Conservation (phyloP, 2,888 invertebrate species). For the Zaprionus obscuricornis region DNA sequence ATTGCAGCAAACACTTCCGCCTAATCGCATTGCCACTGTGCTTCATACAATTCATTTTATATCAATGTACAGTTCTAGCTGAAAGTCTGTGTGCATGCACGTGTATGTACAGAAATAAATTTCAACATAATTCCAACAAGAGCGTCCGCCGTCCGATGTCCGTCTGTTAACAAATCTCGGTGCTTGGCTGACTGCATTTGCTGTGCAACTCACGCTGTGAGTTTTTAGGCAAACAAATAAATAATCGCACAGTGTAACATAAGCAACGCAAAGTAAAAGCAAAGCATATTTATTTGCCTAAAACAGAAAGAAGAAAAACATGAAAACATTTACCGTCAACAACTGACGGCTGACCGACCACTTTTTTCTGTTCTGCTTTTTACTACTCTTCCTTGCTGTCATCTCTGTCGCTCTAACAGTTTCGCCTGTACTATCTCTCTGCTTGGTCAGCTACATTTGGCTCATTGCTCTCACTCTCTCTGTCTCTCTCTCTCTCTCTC, state of each 20-base stretch:
- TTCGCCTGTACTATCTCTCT: conserved; percentile 24
- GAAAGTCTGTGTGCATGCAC: conserved; percentile 6
- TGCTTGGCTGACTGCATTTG: conserved; percentile 50
- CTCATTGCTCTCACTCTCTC: conserved; percentile 1
- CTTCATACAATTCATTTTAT: not conserved
- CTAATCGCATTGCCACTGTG: conserved; percentile 15
- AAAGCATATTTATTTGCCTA: conserved; percentile 54
- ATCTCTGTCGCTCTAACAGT: conserved; percentile 11
- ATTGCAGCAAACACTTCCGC: conserved; percentile 44
- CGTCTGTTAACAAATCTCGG: conserved; percentile 34
- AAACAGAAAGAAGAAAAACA: conserved; percentile 30
- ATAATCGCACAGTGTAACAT: conserved; percentile 1
- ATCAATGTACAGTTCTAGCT: conserved; percentile 48
- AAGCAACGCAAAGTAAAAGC: too few relatives aligned
- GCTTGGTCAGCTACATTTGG: conserved; percentile 49
- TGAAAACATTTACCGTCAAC: conserved; percentile 24
- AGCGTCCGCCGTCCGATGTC: too few relatives aligned
- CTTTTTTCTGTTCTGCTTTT: conserved; percentile 11
- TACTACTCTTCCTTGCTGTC: too few relatives aligned
- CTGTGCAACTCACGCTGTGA: too few relatives aligned
- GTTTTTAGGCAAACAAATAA: conserved; percentile 32
- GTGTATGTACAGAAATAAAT: conserved; percentile 2
- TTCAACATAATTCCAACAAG: conserved; percentile 28
- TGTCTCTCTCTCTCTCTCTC: conserved; percentile 1
- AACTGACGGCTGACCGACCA: conserved; percentile 51